These are phyloP conservation scores for Diloba caeruleocephala DNA, from an alignment of 2,888 invertebrate species.

Conservation along the genomic window DNA sequence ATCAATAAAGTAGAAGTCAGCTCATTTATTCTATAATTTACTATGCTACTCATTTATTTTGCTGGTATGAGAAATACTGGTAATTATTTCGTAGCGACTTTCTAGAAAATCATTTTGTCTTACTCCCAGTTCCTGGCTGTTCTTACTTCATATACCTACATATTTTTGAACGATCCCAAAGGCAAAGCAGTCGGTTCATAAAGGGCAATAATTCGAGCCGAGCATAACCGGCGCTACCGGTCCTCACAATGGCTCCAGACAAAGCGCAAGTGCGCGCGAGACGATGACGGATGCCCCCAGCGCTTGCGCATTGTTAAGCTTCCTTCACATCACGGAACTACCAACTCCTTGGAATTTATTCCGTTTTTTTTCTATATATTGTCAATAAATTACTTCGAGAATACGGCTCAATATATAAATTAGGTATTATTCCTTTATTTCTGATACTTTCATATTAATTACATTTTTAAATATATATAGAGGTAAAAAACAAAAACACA, in stretches of 20 bases:
- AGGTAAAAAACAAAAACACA: too few species aligned
- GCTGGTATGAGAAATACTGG: not conserved
- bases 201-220: conserved; percentile 77
- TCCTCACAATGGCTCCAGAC: conserved; percentile 72
- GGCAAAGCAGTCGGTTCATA: conserved; percentile 59
- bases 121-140: conserved; percentile 7
- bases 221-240: conserved; percentile 80
- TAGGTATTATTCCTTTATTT: too few species aligned
- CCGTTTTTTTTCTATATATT: conserved; percentile 19
- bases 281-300: conserved; percentile 74
- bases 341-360: conserved; percentile 10
- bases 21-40: conserved; percentile 7
- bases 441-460: too few species aligned
- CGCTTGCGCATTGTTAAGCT: conserved; percentile 55
- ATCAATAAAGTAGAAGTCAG: conserved; percentile 25
- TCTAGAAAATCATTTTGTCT: not conserved
- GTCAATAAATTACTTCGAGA: conserved; percentile 9
- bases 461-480: too few species aligned
- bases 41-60: too few species aligned
- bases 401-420: conserved; percentile 7
- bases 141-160: conserved; percentile 35
- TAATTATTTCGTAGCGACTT: not conserved
- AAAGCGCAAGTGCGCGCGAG: conserved; percentile 65
- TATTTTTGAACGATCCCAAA: conserved; percentile 43
- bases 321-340: conserved; percentile 46